Conservation (phyloP, 2,888 invertebrate species). For the Phasia obesa region DNA sequence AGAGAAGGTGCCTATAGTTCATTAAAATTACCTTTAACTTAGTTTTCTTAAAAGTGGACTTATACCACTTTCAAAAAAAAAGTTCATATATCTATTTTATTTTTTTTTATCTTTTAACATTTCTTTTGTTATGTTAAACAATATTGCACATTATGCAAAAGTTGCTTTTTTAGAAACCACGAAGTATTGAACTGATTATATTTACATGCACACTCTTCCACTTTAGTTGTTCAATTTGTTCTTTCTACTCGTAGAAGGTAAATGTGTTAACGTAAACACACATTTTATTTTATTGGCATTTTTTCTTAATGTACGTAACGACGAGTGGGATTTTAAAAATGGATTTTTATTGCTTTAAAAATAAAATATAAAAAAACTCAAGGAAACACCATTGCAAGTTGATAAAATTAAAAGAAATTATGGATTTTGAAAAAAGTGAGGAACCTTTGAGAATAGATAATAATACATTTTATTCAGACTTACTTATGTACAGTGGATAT, state of each 20-base stretch:
- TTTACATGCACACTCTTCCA: conserved; percentile 5
- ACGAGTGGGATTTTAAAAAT: neutral
- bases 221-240: neutral
- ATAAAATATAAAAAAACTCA: neutral
- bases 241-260: neutral
- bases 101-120: neutral
- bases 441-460: too few species aligned
- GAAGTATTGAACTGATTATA: conserved; percentile 51
- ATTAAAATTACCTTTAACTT: too few species aligned
- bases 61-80: too few species aligned
- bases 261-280: neutral
- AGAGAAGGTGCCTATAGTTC: too few species aligned
- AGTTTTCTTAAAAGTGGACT: too few species aligned
- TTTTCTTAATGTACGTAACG: conserved; percentile 10
- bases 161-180: neutral
- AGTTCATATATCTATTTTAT: too few species aligned
- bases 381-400: neutral
- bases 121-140: conserved; percentile 10
- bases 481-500: too few species aligned
- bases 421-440: conserved; percentile 10
- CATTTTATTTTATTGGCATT: conserved; percentile 14
- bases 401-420: neutral
- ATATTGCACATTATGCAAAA: conserved; percentile 2
- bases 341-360: neutral
- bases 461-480: too few species aligned